A percentile compares a stretch with the other conserved stretches of the same genome.
Evolutionary conservation across 2,113 vertebrate species (phyloP).

Genomic region (Taurulus bubalis): DNA sequence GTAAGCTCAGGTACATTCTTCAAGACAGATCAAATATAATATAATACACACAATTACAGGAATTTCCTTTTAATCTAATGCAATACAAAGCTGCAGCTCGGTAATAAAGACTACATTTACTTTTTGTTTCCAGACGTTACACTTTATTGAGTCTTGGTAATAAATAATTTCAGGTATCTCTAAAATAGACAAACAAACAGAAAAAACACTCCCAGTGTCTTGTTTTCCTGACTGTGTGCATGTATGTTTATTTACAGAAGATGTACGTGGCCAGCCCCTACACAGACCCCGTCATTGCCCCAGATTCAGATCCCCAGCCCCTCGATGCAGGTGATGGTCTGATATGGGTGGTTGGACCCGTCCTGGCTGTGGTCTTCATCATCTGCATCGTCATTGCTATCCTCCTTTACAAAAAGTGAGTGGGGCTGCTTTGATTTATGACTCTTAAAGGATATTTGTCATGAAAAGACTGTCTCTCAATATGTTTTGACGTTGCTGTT

Average conservation of each 20-base stretch:
- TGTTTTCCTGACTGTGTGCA: constrained; percentile 15
- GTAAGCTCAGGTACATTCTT: background rate
- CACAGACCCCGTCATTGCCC: constrained; percentile 93
- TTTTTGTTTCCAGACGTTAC: background rate
- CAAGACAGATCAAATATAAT: background rate
- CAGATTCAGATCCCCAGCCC: constrained; percentile 93
- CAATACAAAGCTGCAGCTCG: constrained; percentile 25
- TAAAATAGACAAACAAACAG: background rate
- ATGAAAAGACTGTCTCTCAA: background rate
- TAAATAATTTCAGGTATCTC: background rate
- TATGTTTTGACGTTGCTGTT: background rate
- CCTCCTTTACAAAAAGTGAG: constrained; percentile 99
- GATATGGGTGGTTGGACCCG: constrained; percentile 98
- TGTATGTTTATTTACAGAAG: constrained; percentile 80
- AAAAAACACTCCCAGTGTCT: background rate
- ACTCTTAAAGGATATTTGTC: constrained; percentile 9
- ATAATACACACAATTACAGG: background rate
- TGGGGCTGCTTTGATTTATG: constrained; percentile 31
- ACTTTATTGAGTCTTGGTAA: background rate
- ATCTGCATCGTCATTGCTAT: constrained; percentile 99
- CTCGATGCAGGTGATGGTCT: constrained; percentile 95
- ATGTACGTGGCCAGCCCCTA: constrained; percentile 96
- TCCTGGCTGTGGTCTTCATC: constrained; percentile 97
- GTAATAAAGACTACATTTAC: background rate
- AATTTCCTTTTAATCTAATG: constrained; percentile 23